phyloP scores from a whole-genome alignment of 1,140 invertebrate species.

The Drosophila repleta region DNA sequence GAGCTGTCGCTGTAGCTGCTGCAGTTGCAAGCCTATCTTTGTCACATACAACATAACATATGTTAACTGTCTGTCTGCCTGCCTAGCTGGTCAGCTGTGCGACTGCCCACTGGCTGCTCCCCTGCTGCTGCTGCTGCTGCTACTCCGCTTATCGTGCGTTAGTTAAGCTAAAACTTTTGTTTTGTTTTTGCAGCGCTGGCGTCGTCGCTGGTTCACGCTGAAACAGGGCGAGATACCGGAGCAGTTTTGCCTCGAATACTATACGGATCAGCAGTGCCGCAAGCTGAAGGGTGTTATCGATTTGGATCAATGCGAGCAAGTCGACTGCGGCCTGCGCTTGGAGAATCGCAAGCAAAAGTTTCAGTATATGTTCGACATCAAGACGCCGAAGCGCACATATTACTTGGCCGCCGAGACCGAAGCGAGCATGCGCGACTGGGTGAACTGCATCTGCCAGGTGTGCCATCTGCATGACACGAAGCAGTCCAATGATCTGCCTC shows the following conservation, averaged over 20 bases:
- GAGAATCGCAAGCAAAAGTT: conserved; percentile 92
- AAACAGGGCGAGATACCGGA: conserved; percentile 95
- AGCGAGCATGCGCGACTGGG: conserved; percentile 97
- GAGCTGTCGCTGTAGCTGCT: conserved; percentile 22
- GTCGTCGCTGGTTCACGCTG: conserved; percentile 95
- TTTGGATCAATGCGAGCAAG: conserved; percentile 97
- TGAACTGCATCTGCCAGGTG: conserved; percentile 95
- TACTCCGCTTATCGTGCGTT: conserved; percentile 20
- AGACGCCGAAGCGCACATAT: conserved; percentile 94
- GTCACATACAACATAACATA: conserved; percentile 25
- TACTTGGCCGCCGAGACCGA: conserved; percentile 96
- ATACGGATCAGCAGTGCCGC: conserved; percentile 92
- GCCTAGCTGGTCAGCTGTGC: neutral
- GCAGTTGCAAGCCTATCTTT: conserved; percentile 7
- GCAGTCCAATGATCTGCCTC: conserved; percentile 70
- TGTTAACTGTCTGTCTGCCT: conserved; percentile 3
- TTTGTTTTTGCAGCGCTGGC: conserved; percentile 91
- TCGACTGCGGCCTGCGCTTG: conserved; percentile 93
- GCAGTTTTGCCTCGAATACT: conserved; percentile 97
- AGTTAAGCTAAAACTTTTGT: conserved; percentile 35
- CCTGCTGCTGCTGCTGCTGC: neutral
- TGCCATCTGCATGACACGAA: conserved; percentile 91
- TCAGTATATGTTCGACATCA: conserved; percentile 94
- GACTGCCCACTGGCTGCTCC: conserved; percentile 6
- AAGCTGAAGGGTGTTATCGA: conserved; percentile 96